phyloP scores from a whole-genome alignment of 2,888 invertebrate genomes.

The Drosophila monieri region DNA sequence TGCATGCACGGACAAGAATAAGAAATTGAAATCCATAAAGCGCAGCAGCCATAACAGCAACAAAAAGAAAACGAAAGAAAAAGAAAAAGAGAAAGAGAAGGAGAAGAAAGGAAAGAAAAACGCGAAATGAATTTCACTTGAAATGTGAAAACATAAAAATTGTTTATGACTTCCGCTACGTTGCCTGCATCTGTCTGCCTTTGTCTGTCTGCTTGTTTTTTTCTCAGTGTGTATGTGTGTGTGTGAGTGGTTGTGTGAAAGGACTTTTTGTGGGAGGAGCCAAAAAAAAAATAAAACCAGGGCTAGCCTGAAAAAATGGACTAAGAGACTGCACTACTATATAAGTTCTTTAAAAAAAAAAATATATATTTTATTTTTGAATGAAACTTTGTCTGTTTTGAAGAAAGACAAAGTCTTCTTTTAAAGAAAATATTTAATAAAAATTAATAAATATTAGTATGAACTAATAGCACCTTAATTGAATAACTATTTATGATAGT shows the following conservation, averaged over 20 bases:
- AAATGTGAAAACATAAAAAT: constrained; percentile 79
- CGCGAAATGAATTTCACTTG: constrained; percentile 78
- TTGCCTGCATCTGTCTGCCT: constrained; percentile 46
- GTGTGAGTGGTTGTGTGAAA: background rate
- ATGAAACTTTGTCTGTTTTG: too few species aligned
- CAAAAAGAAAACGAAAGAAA: background rate
- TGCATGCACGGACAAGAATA: constrained; percentile 26
- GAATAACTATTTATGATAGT: too few species aligned
- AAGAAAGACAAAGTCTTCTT: too few species aligned
- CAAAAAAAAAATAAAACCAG: background rate
- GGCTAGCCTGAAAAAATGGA: background rate
- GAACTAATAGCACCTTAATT: too few species aligned
- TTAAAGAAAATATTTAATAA: constrained; percentile 8
- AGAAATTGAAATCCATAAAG: constrained; percentile 48
- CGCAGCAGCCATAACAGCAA: constrained; percentile 75
- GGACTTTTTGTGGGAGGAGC: constrained; percentile 3
- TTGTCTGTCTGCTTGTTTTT: constrained; percentile 9
- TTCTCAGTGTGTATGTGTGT: background rate
- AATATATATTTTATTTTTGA: too few species aligned
- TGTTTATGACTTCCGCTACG: constrained; percentile 76
- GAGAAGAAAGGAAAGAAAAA: constrained; percentile 47
- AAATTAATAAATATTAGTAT: too few species aligned
- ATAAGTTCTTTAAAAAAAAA: constrained; percentile 18
- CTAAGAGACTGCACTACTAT: constrained; percentile 26
- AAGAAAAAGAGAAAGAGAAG: constrained; percentile 10